A percentile compares a stretch with the other conserved stretches of the same genome.
phyloP scores from a whole-genome alignment of 1,140 invertebrate genomes.

The Trichomalopsis sarcophagae region DNA sequence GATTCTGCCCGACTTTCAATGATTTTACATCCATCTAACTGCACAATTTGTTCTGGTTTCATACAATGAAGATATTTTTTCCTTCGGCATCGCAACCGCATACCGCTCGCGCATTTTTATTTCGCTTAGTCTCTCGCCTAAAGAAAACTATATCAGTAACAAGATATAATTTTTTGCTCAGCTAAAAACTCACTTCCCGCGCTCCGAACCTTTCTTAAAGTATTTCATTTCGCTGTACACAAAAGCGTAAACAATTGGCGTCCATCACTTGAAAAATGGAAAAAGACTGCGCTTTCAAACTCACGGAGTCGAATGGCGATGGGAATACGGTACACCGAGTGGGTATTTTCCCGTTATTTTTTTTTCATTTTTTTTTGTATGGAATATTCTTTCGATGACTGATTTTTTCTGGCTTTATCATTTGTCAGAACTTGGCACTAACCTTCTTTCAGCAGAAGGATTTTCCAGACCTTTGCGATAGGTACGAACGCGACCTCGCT shows the following conservation, averaged over 20 bases:
- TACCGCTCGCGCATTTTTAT: too few relatives aligned
- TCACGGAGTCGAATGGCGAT: neutral
- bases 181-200: too few relatives aligned
- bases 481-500: too few relatives aligned
- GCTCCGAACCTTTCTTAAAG: neutral
- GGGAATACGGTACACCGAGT: neutral
- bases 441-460: neutral
- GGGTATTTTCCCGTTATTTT: too few relatives aligned
- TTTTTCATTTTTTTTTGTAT: too few relatives aligned
- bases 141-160: too few relatives aligned
- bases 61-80: too few relatives aligned
- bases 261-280: neutral
- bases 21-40: too few relatives aligned
- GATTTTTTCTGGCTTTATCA: neutral
- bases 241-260: neutral
- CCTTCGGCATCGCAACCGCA: too few relatives aligned
- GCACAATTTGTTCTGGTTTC: too few relatives aligned
- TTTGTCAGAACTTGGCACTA: neutral
- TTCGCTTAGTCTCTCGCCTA: too few relatives aligned
- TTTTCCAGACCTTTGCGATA: neutral
- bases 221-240: neutral
- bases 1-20: too few relatives aligned
- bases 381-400: neutral
- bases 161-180: neutral
- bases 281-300: neutral